Base-by-base conservation (phyloP, 1,140 invertebrate genomes). In the Melipona quadrifasciata region DNA sequence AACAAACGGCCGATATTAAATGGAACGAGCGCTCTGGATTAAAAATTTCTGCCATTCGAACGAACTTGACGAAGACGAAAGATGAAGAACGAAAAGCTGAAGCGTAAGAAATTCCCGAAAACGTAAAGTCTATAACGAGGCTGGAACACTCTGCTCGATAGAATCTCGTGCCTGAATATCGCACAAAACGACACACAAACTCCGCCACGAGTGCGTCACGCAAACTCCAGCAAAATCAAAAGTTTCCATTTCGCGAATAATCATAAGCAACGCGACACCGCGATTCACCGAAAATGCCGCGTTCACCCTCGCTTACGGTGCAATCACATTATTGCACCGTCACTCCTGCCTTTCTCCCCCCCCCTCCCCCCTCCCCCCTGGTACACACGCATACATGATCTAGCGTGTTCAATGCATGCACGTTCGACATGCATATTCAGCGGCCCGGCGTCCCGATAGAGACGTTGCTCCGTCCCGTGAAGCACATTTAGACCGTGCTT, bases 401-500 rank as follows among this genome's bases (percentile, higher is more conserved):
- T 84, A 80, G 78, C 90, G 87, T 90, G 86, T 78, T 67, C 64
- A 34, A 61, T 87, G 84, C 67, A 89, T 86, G 89, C 65, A 86
- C 24, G 80, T 21, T 53, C 68, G 68, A 72, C 85, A 91, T 91
- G 89, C 90, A 91, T 91, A 91, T 91, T 91, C 90, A 90, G 78
- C 34, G n/a, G 1, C 17, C 6, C 75, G 79, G 76, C 78, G 87
- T 88, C 88, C 85, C 92, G 92, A 94, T 94, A 93, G 93, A 94
- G 93, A 94, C 92, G 92, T 94, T 92, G 90, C 85, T 84, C 87
- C 88, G 85, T 83, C 86, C 39, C 86, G 92, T 93, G 92, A 93
- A 93, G 93, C 92, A 93, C 89, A 91, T 93, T 92, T 92, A 93
- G 90, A 90, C 87, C 84, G 76, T 71, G 67, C 74, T 82, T 67